Conservation (phyloP, 2,888 invertebrate genomes). For the Timandra comae region DNA sequence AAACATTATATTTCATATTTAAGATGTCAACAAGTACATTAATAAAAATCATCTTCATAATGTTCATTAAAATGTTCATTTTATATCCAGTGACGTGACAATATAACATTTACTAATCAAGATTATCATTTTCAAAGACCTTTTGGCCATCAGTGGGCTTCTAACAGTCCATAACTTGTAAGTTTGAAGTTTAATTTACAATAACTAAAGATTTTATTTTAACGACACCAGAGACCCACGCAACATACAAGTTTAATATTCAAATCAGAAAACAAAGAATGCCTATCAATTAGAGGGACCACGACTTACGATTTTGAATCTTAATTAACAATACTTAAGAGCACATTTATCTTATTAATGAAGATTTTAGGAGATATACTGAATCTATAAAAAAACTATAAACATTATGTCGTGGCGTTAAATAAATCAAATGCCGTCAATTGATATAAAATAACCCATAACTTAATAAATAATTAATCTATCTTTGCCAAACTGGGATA, state of each 20-base stretch:
- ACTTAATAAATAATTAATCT: no score
- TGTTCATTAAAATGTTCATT: neutral
- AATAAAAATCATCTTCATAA: no score
- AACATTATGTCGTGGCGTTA: no score
- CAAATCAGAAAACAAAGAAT: slow-evolving; percentile 25
- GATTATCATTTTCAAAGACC: slow-evolving; percentile 13
- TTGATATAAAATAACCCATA: no score
- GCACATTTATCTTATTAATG: slow-evolving; percentile 6
- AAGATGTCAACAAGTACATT: no score
- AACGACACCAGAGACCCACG: slow-evolving; percentile 16
- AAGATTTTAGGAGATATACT: no score
- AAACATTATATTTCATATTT: no score
- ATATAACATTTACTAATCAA: slow-evolving; percentile 14
- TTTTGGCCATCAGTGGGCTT: slow-evolving; percentile 16
- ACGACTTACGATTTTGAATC: slow-evolving; percentile 29
- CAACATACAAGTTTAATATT: slow-evolving; percentile 13
- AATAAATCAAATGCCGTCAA: no score
- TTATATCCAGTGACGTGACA: slow-evolving; percentile 13
- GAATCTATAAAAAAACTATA: no score
- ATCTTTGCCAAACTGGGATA: no score
- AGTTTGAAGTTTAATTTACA: slow-evolving; percentile 16
- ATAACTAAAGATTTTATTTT: slow-evolving; percentile 16
- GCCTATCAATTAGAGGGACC: slow-evolving; percentile 21
- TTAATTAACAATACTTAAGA: slow-evolving; percentile 23
- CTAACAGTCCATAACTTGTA: slow-evolving; percentile 17